Conservation (phyloP, 2,888 invertebrate species). For the Microplitis deprimator region DNA sequence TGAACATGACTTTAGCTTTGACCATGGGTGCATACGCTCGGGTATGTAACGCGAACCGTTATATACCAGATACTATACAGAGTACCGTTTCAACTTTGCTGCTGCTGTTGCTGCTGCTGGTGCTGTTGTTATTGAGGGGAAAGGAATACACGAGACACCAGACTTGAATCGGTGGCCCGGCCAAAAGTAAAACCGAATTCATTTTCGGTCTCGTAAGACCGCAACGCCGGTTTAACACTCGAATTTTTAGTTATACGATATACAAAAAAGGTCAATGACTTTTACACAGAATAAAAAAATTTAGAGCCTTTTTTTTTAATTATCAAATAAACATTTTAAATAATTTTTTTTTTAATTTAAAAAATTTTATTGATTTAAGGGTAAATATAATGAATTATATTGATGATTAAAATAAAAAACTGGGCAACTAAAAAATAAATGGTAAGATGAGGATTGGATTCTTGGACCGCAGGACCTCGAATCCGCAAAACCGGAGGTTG, state of each 20-base stretch:
- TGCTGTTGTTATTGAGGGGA: neutral
- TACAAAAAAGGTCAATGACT: neutral
- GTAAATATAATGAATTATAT: neutral
- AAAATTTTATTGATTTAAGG: no score
- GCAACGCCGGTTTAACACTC: conserved; percentile 7
- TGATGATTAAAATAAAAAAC: conserved; percentile 1
- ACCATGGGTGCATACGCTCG: conserved; percentile 35
- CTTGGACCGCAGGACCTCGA: conserved; percentile 39
- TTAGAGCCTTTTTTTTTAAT: neutral
- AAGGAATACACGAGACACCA: conserved; percentile 5
- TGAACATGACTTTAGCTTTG: conserved; percentile 10
- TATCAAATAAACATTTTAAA: neutral
- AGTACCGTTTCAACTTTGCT: conserved; percentile 41
- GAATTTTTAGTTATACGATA: conserved; percentile 3
- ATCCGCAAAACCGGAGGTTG: conserved; percentile 26
- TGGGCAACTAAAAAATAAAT: conserved; percentile 26
- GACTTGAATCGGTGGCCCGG: conserved; percentile 32
- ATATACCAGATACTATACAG: conserved; percentile 36
- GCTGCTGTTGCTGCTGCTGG: neutral
- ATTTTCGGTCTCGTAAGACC: conserved; percentile 63
- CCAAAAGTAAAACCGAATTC: conserved; percentile 70
- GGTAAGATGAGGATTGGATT: conserved; percentile 5
- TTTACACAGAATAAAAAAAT: neutral
- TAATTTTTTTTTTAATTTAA: neutral
- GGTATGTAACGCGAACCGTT: conserved; percentile 59